These are phyloP conservation scores for Vidua macroura DNA, from an alignment of 2,113 vertebrate species.

Conservation along the genomic window DNA sequence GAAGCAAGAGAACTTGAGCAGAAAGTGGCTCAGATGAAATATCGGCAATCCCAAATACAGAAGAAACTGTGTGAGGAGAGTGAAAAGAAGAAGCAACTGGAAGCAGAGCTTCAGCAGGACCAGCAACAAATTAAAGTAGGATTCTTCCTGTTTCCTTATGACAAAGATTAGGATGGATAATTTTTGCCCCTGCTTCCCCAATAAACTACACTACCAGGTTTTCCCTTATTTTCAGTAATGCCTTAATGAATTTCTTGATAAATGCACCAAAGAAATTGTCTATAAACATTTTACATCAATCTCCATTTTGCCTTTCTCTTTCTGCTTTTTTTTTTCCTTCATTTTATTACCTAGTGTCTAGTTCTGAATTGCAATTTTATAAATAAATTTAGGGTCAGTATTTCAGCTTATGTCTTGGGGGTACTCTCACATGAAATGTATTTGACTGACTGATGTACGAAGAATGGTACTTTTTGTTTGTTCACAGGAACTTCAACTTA, in stretches of 20 bases:
- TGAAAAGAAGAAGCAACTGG: conserved; percentile 70
- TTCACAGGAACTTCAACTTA: conserved; percentile 75
- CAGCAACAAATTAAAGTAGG: conserved; percentile 79
- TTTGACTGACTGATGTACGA: not conserved
- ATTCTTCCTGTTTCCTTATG: not conserved
- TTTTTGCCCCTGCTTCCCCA: not conserved
- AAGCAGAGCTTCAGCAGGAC: conserved; percentile 73
- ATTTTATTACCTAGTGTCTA: not conserved
- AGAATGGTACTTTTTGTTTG: not conserved
- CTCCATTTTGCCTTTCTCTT: not conserved
- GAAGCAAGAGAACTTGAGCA: conserved; percentile 75
- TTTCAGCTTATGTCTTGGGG: not conserved
- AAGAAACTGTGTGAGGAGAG: conserved; percentile 73
- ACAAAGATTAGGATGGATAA: not conserved
- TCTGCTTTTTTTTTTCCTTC: not conserved
- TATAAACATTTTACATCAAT: not conserved
- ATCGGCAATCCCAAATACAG: conserved; percentile 77
- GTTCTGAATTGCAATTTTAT: not conserved
- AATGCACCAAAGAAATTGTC: not conserved
- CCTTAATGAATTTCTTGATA: not conserved
- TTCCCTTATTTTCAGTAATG: not conserved
- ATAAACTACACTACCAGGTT: not conserved
- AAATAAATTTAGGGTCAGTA: not conserved
- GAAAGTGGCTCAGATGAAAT: conserved; percentile 83
- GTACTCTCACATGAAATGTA: not conserved